phyloP scores from a whole-genome alignment of 2,113 vertebrate species.

The Piprites chloris region DNA sequence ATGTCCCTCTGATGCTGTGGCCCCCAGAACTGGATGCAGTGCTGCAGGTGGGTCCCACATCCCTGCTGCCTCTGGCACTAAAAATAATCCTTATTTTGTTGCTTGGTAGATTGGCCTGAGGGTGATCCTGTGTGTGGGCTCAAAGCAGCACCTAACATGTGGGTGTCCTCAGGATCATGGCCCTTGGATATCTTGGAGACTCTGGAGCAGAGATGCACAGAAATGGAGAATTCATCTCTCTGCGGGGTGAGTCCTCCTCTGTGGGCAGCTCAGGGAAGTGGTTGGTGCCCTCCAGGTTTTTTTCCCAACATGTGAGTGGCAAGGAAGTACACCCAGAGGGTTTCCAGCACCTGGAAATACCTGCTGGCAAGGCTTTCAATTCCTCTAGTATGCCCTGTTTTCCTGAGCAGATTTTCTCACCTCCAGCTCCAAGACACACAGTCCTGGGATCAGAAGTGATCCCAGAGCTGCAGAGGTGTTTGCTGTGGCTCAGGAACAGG shows the following conservation, averaged over 20 bases:
- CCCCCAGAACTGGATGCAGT: neutral
- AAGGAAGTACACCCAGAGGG: neutral
- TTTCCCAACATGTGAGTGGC: neutral
- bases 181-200: neutral
- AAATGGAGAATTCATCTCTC: constrained; percentile 65
- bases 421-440: constrained; percentile 81
- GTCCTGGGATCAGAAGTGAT: constrained; percentile 79
- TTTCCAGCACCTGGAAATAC: neutral
- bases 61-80: neutral
- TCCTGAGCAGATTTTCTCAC: neutral
- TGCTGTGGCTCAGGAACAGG: neutral
- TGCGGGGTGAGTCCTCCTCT: constrained; percentile 75
- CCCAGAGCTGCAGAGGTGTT: neutral
- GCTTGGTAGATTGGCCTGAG: neutral
- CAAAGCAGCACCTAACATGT: neutral
- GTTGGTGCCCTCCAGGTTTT: neutral
- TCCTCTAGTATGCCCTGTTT: rapidly evolving
- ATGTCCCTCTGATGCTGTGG: neutral
- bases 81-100: neutral
- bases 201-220: neutral
- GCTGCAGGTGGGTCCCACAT: neutral
- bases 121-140: rapidly evolving
- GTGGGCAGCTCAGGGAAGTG: neutral
- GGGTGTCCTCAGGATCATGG: neutral
- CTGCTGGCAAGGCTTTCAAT: rapidly evolving